Conservation (phyloP, 2,113 vertebrate genomes). For the Pristiophorus japonicus region DNA sequence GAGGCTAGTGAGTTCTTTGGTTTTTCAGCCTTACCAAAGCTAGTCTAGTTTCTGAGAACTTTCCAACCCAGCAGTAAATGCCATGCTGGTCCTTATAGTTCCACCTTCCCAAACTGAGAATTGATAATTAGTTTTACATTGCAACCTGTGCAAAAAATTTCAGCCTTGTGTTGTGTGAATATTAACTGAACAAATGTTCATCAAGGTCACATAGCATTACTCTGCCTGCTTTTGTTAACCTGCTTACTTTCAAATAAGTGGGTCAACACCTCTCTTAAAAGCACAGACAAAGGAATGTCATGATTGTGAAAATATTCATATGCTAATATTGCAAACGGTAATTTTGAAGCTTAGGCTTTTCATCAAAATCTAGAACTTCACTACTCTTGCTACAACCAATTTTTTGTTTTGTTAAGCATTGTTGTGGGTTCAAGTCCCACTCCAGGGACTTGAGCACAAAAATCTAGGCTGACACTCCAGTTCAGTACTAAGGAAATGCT, state of each 20-base stretch:
- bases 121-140: background rate
- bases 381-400: background rate
- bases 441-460: too few relatives aligned
- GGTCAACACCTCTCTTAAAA: background rate
- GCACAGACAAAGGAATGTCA: background rate
- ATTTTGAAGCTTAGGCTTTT: background rate
- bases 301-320: background rate
- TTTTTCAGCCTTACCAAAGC: background rate
- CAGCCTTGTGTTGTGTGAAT: too few relatives aligned
- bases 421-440: too few relatives aligned
- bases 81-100: background rate
- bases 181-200: background rate
- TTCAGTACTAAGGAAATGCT: too few relatives aligned
- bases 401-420: background rate
- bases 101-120: background rate
- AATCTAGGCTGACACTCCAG: too few relatives aligned
- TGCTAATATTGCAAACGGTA: background rate
- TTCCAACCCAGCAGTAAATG: background rate
- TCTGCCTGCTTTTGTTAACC: background rate
- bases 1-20: background rate
- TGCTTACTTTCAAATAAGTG: background rate
- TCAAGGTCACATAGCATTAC: background rate
- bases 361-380: background rate
- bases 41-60: background rate
- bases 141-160: background rate